A percentile compares a stretch with the other conserved stretches of the same genome.
Conservation (phyloP, 1,140 invertebrate species). For the Mamestra configurata region DNA sequence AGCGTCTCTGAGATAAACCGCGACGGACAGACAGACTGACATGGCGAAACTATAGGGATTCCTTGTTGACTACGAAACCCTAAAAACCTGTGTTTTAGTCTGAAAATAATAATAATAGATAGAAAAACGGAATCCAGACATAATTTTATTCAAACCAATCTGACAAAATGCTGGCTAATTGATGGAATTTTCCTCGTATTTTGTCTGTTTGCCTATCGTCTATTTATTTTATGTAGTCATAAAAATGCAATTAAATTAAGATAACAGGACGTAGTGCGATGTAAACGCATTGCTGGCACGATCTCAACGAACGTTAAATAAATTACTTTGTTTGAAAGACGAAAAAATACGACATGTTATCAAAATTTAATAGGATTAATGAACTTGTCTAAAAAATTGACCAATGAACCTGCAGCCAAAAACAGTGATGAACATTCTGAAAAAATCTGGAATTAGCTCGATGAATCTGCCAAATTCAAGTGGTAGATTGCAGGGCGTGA, state of each 20-base stretch:
- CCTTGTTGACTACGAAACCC: too few relatives aligned
- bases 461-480: too few relatives aligned
- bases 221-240: neutral
- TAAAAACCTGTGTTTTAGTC: too few relatives aligned
- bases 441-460: neutral
- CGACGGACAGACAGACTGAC: too few relatives aligned
- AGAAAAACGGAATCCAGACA: too few relatives aligned
- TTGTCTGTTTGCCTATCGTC: neutral
- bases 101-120: too few relatives aligned
- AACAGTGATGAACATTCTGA: neutral
- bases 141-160: too few relatives aligned
- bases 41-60: too few relatives aligned
- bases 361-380: neutral
- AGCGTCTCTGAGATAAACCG: too few relatives aligned
- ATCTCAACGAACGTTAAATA: neutral
- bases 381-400: neutral
- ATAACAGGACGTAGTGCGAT: neutral
- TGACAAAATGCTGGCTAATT: too few relatives aligned
- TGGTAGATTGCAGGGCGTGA: too few relatives aligned
- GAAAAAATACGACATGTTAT: neutral
- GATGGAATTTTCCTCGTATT: neutral
- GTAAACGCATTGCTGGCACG: slow-evolving; percentile 17
- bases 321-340: neutral
- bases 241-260: slow-evolving; percentile 12
- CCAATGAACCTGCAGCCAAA: neutral